Evolutionary conservation across 2,888 invertebrate species (phyloP).

Genomic region (Trichopoda pennipes): DNA sequence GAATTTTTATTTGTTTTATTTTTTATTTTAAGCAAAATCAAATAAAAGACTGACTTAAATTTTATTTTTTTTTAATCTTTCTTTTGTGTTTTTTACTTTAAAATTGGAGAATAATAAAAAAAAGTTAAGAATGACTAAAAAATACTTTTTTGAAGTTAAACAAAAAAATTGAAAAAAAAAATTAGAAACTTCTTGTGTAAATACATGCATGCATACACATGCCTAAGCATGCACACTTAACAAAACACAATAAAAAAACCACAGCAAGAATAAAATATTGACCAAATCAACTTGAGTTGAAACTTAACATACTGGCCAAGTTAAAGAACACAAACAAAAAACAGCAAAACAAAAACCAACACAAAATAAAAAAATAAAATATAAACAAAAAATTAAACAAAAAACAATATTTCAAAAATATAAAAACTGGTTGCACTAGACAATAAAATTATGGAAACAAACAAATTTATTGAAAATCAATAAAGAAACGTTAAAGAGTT

Average conservation of each 20-base stretch:
- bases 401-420: background rate
- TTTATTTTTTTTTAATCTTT: background rate
- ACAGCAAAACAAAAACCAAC: constrained; percentile 17
- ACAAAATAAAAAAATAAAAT: constrained; percentile 17
- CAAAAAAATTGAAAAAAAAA: constrained; percentile 20
- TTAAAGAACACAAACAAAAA: constrained; percentile 41
- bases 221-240: background rate
- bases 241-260: background rate
- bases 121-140: background rate
- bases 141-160: background rate
- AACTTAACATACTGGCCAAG: constrained; percentile 49
- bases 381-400: constrained; percentile 35
- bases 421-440: constrained; percentile 34
- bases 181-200: constrained; percentile 15
- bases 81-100: background rate
- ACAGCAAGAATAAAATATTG: constrained; percentile 3
- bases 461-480: background rate
- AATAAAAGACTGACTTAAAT: constrained; percentile 1
- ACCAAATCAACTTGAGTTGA: constrained; percentile 48
- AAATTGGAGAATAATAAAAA: background rate
- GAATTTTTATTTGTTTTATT: background rate
- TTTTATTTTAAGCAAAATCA: background rate
- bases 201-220: background rate
- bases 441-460: background rate
- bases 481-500: background rate